Evolutionary conservation across 2,113 vertebrate genomes (phyloP).

Genomic region (Istiophorus platypterus): DNA sequence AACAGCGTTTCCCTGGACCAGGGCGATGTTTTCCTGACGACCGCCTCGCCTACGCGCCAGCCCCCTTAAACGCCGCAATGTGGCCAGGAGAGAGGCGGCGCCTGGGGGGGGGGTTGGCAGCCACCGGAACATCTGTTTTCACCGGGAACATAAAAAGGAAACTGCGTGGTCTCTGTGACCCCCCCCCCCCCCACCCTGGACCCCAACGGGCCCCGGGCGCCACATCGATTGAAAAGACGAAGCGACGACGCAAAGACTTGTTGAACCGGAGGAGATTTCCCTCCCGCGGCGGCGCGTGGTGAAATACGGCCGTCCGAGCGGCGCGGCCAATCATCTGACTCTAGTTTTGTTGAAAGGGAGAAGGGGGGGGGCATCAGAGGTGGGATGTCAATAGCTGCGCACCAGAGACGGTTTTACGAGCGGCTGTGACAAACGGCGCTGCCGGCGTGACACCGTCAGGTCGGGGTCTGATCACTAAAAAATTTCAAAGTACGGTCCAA

Average conservation of each 20-base stretch:
- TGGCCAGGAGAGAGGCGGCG: too few species aligned
- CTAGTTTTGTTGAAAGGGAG: conserved; percentile 48
- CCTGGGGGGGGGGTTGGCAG: conserved; percentile 36
- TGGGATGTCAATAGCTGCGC: conserved; percentile 48
- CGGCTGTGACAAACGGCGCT: conserved; percentile 19
- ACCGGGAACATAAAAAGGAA: conserved; percentile 58
- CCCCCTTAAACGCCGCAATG: conserved; percentile 33
- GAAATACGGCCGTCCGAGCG: conserved; percentile 43
- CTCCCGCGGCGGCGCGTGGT: conserved; percentile 4
- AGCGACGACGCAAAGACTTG: not conserved
- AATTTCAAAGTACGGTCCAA: conserved; percentile 27
- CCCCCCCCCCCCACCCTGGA: too few species aligned
- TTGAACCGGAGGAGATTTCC: conserved; percentile 3
- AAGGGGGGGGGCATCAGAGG: conserved; percentile 29
- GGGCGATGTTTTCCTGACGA: conserved; percentile 74
- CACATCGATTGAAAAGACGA: conserved; percentile 48
- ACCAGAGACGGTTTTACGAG: conserved; percentile 42
- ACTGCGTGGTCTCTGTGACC: too few species aligned
- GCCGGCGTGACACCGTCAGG: conserved; percentile 25
- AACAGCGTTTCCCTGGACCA: conserved; percentile 77
- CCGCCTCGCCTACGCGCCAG: too few species aligned
- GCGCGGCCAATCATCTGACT: conserved; percentile 54
- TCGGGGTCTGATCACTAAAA: conserved; percentile 27
- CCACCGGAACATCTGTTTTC: conserved; percentile 71
- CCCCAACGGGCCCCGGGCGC: too few species aligned